Base-by-base conservation (phyloP, 2,888 invertebrate species). In the Perithous albicinctus region DNA sequence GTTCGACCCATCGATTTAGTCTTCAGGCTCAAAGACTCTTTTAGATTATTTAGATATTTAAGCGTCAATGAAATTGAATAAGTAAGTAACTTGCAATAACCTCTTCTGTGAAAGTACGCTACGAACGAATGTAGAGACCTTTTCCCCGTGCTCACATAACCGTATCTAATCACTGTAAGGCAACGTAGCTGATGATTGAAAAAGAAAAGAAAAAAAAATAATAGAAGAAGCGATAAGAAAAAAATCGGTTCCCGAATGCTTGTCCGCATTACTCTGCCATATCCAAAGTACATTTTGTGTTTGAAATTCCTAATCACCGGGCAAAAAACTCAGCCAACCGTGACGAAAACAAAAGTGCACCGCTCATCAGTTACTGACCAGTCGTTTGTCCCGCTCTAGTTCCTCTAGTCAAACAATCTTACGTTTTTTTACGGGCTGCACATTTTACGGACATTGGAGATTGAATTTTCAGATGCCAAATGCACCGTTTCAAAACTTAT, bases 221-320 rank as follows among this genome's bases (percentile, higher is more conserved):
- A 72, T 73, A 73, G 32, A 75, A 69, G 48, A 72, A 51, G 67
- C 56, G 59, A 72, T 73, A 48, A 75, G 46, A 78, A 29, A 66
- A 63, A 23, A 79, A 80, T 67, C 78, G 66, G 63, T 86, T 85
- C 85, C 84, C 79, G 75, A 84, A 84, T 78, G 85, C 88, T 87
- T 86, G 88, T 89, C 88, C 88, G 86, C 86, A 87, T 86, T 85
- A 83, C 56, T 85, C 86, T 86, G 88, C 87, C 88, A 87, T 88
- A 86, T 84, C 63, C 82, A 72, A 87, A 73, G 84, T 87, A 85
- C 82, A 82, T 86, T 82, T 88, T 85, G 85, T 84, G 87, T 46
- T 59, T 23, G 56, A 59, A 59, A 12, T 59, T 59, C 23, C 12
- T 56, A 56, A 64, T 20, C 1, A 26, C 54, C 20, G 66, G 26